phyloP scores from a whole-genome alignment of 2,797 vertebrate genomes.

The Mastacembelus armatus region DNA sequence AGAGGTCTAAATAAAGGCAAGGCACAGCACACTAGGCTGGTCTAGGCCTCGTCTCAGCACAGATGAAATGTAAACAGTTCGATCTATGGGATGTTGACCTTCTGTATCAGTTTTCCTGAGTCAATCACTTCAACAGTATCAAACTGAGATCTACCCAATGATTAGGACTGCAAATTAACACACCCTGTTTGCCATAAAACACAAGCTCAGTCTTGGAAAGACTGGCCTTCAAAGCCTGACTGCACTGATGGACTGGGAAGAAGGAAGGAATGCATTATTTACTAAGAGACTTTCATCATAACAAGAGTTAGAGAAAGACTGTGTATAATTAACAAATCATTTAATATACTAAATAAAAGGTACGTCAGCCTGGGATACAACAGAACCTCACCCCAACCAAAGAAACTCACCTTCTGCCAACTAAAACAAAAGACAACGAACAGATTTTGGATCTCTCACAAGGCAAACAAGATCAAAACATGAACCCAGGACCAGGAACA shows the following conservation, averaged over 20 bases:
- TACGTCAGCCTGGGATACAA: constrained; percentile 16
- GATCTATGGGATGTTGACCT: constrained; percentile 73
- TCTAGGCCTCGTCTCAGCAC: constrained; percentile 46
- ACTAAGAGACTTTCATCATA: constrained; percentile 59
- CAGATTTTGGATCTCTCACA: constrained; percentile 40
- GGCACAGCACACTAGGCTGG: constrained; percentile 50
- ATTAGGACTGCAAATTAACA: constrained; percentile 49
- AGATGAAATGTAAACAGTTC: constrained; percentile 71
- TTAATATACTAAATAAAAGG: constrained; percentile 32
- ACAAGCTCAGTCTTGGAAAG: constrained; percentile 21
- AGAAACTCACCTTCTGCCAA: constrained; percentile 57
- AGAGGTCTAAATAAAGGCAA: constrained; percentile 59
- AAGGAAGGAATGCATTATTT: constrained; percentile 65
- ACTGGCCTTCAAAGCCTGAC: too few species aligned
- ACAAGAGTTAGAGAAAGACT: constrained; percentile 46
- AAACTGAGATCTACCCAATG: constrained; percentile 59
- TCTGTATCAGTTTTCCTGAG: constrained; percentile 74
- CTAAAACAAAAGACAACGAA: constrained; percentile 52
- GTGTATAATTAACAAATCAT: constrained; percentile 48
- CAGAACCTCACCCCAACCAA: constrained; percentile 48
- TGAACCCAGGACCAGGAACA: constrained; percentile 23
- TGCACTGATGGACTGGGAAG: constrained; percentile 27
- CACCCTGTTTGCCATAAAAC: constrained; percentile 58
- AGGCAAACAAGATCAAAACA: constrained; percentile 63
- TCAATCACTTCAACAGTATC: constrained; percentile 74